These are phyloP conservation scores for Sympetrum striolatum DNA, from an alignment of 2,888 invertebrate genomes.

Conservation along the genomic window DNA sequence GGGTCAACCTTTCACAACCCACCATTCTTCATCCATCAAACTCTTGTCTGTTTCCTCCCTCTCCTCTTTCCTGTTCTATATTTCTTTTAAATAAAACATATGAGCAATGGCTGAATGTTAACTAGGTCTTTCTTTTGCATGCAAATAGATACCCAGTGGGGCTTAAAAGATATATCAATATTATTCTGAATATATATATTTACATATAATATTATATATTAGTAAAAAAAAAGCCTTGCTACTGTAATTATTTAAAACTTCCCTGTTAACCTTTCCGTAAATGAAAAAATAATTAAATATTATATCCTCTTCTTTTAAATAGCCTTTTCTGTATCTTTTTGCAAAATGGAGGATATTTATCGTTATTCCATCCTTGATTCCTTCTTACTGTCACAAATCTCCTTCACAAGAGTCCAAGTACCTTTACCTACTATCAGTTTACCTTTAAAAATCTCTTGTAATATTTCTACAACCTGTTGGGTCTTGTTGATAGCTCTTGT, in stretches of 20 bases:
- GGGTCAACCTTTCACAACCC: slow-evolving; percentile 16
- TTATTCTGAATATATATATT: neutral
- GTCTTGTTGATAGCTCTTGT: slow-evolving; percentile 28
- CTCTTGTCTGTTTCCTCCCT: neutral
- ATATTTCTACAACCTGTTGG: slow-evolving; percentile 16
- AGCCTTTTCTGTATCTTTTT: slow-evolving; percentile 13
- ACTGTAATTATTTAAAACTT: neutral
- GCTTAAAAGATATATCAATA: slow-evolving; percentile 32
- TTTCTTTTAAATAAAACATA: slow-evolving; percentile 6
- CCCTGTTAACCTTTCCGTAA: neutral
- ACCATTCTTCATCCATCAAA: slow-evolving; percentile 8
- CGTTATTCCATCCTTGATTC: neutral
- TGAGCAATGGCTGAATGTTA: slow-evolving; percentile 31
- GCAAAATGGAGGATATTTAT: slow-evolving; percentile 36
- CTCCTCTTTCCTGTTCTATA: neutral
- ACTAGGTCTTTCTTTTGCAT: slow-evolving; percentile 33
- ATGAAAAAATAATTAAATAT: neutral
- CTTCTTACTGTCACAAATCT: slow-evolving; percentile 4
- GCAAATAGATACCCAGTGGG: slow-evolving; percentile 30
- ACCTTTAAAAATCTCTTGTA: slow-evolving; percentile 12
- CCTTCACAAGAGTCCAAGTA: slow-evolving; percentile 29
- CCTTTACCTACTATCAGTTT: slow-evolving; percentile 25
- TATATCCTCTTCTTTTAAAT: slow-evolving; percentile 16
- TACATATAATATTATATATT: neutral
- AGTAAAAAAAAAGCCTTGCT: slow-evolving; percentile 9